Base-by-base conservation (phyloP, 2,113 vertebrate genomes). In the Mastomys coucha region DNA sequence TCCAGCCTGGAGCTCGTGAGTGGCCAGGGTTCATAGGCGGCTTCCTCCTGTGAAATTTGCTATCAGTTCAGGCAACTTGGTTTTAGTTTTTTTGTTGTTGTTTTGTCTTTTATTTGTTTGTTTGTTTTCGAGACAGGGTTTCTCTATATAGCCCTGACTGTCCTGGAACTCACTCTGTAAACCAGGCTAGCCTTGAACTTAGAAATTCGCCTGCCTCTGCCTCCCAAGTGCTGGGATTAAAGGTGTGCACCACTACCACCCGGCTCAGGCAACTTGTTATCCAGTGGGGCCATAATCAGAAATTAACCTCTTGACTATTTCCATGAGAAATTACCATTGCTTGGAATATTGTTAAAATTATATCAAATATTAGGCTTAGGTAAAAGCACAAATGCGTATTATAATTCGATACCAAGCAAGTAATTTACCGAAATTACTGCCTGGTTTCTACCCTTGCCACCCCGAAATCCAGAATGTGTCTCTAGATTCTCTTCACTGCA, bases 251-350 rank as follows among this genome's bases (percentile, higher is more conserved):
- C n/a, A n/a, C n/a, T n/a, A n/a, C n/a, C n/a, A n/a, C n/a, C n/a
- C n/a, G n/a, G n/a, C n/a, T n/a, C n/a, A 98, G 91, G 76, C 85
- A 67, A 95, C 91, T 96, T 93, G 60, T 88, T 92, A 97, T 97
- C 93, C 92, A 73, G 9, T 11, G 19, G 17, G n/a, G n/a, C 3
- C n/a, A 42, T n/a, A 42, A 73, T 22, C 19, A 73, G 88, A 98
- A 97, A 97, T 82, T 93, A 97, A 88, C 17, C 69, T 82, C 92
- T 94, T 91, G 75, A 76, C 69, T 95, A 19, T 95, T 87, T 33
- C 88, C 69, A 88, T 72, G 94, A 60, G 20, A 96, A 17, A 77
- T 24, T 91, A 86, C 84, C 42, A 93, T 75, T 89, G 96, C 97
- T 97, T 89, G 87, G 93, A 96, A 96, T 95, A 91, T 45, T 7